Conservation (phyloP, 2,113 vertebrate genomes). For the Cynoglossus semilaevis region DNA sequence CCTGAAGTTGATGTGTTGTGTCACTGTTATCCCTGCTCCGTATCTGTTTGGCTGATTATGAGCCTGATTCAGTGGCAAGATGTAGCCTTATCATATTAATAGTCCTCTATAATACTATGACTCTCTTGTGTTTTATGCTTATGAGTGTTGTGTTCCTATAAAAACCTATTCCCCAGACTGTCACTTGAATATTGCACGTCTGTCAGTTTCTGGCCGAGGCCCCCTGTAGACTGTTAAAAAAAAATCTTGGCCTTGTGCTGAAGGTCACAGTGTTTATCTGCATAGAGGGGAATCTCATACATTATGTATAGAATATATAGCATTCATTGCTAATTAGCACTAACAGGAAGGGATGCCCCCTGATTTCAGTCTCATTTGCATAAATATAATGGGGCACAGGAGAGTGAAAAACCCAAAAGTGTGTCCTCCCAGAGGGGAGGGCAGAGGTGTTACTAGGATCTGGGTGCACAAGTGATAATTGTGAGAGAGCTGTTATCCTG, state of each 20-base stretch:
- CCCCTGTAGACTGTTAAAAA: not conserved
- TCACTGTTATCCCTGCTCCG: slow-evolving; percentile 49
- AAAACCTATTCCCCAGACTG: slow-evolving; percentile 12
- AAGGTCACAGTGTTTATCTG: slow-evolving; percentile 48
- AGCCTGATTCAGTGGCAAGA: slow-evolving; percentile 55
- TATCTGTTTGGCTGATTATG: slow-evolving; percentile 47
- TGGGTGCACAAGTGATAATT: slow-evolving; percentile 72
- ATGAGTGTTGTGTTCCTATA: slow-evolving; percentile 17
- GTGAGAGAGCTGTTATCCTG: slow-evolving; percentile 70
- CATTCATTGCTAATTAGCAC: slow-evolving; percentile 67
- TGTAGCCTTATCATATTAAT: slow-evolving; percentile 53
- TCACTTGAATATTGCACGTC: slow-evolving; percentile 7
- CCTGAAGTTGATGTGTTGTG: slow-evolving; percentile 53
- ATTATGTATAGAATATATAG: slow-evolving; percentile 65
- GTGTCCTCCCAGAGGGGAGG: slow-evolving; percentile 56
- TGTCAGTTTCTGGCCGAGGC: not conserved
- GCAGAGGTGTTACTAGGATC: slow-evolving; percentile 59
- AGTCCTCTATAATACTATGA: not conserved
- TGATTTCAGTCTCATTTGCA: slow-evolving; percentile 71
- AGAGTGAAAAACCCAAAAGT: slow-evolving; percentile 57
- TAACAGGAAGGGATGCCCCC: slow-evolving; percentile 64
- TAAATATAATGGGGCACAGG: slow-evolving; percentile 71
- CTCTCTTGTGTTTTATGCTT: slow-evolving; percentile 31
- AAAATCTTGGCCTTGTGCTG: slow-evolving; percentile 33
- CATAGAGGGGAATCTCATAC: slow-evolving; percentile 35